A percentile compares a stretch with the other conserved stretches of the same genome.
Evolutionary conservation across 2,797 vertebrate genomes (phyloP).

Genomic region (Sandelia bainsii): DNA sequence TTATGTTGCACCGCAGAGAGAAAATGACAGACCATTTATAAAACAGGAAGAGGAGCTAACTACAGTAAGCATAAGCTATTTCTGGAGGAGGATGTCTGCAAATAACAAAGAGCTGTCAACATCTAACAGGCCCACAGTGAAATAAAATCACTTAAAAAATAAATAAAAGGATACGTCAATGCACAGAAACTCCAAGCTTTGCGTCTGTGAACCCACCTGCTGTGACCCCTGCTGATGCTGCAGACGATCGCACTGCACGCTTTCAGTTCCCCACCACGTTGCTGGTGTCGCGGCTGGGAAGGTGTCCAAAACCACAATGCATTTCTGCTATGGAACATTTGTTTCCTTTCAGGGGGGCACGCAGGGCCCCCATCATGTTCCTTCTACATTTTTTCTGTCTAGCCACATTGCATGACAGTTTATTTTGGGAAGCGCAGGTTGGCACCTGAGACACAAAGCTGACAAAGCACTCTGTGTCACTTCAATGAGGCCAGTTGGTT

Average conservation of each 20-base stretch:
- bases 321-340: conserved; percentile 81
- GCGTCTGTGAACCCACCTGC: conserved; percentile 36
- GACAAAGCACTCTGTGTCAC: conserved; percentile 75
- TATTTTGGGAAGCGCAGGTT: conserved; percentile 77
- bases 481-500: conserved; percentile 71
- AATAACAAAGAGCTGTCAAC: conserved; percentile 70
- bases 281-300: conserved; percentile 67
- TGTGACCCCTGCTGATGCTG: conserved; percentile 53
- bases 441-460: conserved; percentile 80
- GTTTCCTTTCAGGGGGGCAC: conserved; percentile 74
- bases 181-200: conserved; percentile 42
- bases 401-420: conserved; percentile 73
- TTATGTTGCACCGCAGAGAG: conserved; percentile 62
- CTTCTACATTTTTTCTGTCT: conserved; percentile 62
- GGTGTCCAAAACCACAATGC: conserved; percentile 68
- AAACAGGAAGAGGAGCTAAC: conserved; percentile 76
- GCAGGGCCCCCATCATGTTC: conserved; percentile 54
- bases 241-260: conserved; percentile 47
- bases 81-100: conserved; percentile 73
- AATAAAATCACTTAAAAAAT: conserved; percentile 48
- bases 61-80: conserved; percentile 72
- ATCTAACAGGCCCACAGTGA: conserved; percentile 51
- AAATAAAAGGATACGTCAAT: conserved; percentile 43
- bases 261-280: conserved; percentile 60
- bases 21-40: conserved; percentile 75